Conservation (phyloP, 2,888 invertebrate genomes). For the Lumbricus terrestris region DNA sequence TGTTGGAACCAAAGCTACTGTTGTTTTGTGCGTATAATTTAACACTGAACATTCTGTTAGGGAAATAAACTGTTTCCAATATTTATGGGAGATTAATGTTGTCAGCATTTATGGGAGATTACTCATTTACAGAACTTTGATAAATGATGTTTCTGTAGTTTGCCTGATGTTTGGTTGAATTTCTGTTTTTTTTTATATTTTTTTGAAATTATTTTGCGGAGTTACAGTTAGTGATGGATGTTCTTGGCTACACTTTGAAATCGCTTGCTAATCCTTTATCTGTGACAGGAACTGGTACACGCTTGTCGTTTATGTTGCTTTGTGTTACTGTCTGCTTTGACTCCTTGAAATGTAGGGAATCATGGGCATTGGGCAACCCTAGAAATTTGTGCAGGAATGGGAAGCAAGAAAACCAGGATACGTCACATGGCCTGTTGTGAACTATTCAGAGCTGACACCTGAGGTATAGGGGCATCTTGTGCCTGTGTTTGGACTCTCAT, state of each 20-base stretch:
- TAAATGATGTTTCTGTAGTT: background rate
- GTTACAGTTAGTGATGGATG: background rate
- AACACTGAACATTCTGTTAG: background rate
- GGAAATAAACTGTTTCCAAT: background rate
- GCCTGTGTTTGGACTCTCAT: background rate
- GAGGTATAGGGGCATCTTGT: background rate
- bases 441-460: background rate
- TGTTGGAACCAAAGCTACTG: slow-evolving; percentile 10
- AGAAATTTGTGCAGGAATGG: background rate
- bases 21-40: background rate
- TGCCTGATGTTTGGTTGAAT: background rate
- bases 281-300: background rate
- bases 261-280: background rate
- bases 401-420: background rate
- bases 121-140: too few relatives aligned
- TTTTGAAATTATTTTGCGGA: background rate
- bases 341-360: background rate
- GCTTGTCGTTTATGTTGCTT: background rate
- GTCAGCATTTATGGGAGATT: background rate
- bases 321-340: background rate
- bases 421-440: background rate
- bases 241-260: background rate
- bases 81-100: too few relatives aligned
- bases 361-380: background rate
- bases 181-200: background rate